Evolutionary conservation across 2,888 invertebrate genomes (phyloP).

Genomic region (Listrodromus nycthemerus): DNA sequence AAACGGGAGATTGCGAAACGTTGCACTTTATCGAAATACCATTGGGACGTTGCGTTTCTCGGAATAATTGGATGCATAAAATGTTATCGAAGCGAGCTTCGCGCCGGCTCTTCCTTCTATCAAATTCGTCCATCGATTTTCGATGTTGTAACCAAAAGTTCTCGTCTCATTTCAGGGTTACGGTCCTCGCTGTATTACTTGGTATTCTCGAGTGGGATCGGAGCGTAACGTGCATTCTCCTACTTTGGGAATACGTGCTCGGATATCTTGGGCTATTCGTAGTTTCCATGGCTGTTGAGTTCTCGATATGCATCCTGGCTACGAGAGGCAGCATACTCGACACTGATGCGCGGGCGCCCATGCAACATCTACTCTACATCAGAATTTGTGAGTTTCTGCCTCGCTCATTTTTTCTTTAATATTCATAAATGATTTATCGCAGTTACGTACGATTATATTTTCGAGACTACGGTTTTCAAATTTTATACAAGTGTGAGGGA

Average conservation of each 20-base stretch:
- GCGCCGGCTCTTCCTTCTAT: background rate
- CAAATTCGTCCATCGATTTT: constrained; percentile 46
- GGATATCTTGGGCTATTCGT: constrained; percentile 88
- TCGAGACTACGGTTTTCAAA: too few relatives aligned
- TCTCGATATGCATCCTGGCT: constrained; percentile 90
- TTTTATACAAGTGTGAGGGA: too few relatives aligned
- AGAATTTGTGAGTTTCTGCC: constrained; percentile 88
- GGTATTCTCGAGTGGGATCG: constrained; percentile 87
- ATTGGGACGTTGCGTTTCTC: background rate
- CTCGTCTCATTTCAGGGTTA: constrained; percentile 85
- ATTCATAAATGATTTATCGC: background rate
- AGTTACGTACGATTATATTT: background rate
- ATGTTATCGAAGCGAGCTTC: too few relatives aligned
- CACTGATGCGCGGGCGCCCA: constrained; percentile 89
- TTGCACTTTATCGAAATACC: background rate
- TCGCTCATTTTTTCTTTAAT: background rate
- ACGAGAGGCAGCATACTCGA: constrained; percentile 93
- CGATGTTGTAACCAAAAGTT: constrained; percentile 55
- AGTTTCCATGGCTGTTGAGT: constrained; percentile 88
- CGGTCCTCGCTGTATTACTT: constrained; percentile 87
- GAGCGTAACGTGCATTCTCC: constrained; percentile 84
- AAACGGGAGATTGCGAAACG: too few relatives aligned
- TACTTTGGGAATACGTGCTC: constrained; percentile 87
- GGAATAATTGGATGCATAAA: background rate
- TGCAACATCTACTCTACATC: constrained; percentile 92